Percentiles rank a stretch among this genome's conserved stretches.
Evolutionary conservation across 1,140 invertebrate genomes (phyloP).

Genomic region (Oryctes rhinoceros): DNA sequence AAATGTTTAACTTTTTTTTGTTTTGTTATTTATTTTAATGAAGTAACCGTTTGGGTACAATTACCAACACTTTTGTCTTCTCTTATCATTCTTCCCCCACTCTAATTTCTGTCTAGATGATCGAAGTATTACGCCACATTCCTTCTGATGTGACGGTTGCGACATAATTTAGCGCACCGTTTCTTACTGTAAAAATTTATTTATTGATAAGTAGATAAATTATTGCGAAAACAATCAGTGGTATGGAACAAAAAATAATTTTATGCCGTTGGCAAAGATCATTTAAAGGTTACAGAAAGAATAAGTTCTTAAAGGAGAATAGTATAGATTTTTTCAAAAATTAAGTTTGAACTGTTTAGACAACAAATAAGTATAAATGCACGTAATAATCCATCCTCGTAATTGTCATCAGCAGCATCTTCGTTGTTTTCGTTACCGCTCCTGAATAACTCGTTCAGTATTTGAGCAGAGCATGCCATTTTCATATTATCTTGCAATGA

Average conservation of each 20-base stretch:
- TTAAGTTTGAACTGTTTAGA: not conserved
- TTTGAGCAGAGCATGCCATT: not conserved
- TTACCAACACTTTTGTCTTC: not conserved
- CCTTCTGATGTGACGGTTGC: not conserved
- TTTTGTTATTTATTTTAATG: not conserved
- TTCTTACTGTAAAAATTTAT: not conserved
- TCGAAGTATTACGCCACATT: not conserved
- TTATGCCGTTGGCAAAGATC: not conserved
- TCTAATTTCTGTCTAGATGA: not conserved
- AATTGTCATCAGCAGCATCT: not conserved
- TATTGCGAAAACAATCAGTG: not conserved
- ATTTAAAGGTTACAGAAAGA: not conserved
- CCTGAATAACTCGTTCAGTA: not conserved
- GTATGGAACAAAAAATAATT: not conserved
- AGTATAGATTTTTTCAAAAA: not conserved
- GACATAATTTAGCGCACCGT: not conserved
- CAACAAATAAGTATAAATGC: not conserved
- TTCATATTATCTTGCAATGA: not conserved
- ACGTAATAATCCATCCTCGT: not conserved
- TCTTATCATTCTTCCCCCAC: conserved; percentile 1
- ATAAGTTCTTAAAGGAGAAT: conserved; percentile 4
- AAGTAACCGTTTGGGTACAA: conserved; percentile 18
- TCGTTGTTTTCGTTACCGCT: not conserved
- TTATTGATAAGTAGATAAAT: conserved; percentile 29
- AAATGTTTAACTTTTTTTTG: not conserved